A percentile compares a stretch with the other conserved stretches of the same genome.
These are phyloP conservation scores for Erebia epiphron DNA, from an alignment of 2,888 invertebrate species.

Conservation along the genomic window DNA sequence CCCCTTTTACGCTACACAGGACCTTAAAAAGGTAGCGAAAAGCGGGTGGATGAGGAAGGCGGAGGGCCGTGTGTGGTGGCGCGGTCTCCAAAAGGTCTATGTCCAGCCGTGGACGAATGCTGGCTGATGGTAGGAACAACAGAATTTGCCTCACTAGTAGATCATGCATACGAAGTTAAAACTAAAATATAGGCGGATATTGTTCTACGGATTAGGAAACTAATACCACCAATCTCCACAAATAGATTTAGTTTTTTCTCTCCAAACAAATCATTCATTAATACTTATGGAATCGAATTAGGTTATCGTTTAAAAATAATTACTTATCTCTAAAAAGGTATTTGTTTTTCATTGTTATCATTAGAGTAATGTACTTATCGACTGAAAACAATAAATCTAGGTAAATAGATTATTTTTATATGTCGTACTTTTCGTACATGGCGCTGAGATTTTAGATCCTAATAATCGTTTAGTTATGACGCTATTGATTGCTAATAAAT, in stretches of 20 bases:
- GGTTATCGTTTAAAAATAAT: background rate
- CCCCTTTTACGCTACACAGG: no score
- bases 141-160: no score
- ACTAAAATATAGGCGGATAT: background rate
- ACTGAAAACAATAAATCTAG: background rate
- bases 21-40: no score
- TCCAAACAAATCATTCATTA: constrained; percentile 1
- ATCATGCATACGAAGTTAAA: no score
- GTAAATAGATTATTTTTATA: background rate
- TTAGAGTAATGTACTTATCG: background rate
- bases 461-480: background rate
- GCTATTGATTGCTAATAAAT: no score
- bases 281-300: background rate
- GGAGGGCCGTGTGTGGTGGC: no score
- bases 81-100: no score
- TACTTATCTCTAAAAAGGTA: background rate
- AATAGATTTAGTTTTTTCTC: background rate
- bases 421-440: background rate
- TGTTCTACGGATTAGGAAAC: background rate
- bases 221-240: background rate
- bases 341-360: background rate
- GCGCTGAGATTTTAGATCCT: background rate
- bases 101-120: no score
- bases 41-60: no score
- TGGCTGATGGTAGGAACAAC: no score